These are phyloP conservation scores for Polylopha cassiicola DNA, from an alignment of 2,888 invertebrate genomes.

Conservation along the genomic window DNA sequence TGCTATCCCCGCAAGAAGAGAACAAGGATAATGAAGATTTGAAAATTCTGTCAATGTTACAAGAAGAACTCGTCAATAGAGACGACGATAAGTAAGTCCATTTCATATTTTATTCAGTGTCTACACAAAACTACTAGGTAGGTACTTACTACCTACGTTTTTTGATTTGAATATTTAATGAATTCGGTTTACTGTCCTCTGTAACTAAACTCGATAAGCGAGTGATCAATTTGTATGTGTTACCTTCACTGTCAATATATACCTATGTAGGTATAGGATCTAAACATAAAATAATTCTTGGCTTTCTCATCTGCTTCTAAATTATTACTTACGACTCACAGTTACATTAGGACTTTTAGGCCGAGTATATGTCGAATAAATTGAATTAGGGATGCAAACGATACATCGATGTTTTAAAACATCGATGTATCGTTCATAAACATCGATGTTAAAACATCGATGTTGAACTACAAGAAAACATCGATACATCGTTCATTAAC, in stretches of 20 bases:
- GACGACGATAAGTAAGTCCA: conserved; percentile 86
- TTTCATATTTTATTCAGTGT: conserved; percentile 19
- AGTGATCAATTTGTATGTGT: conserved; percentile 10
- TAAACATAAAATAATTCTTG: too few species aligned
- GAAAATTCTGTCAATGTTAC: conserved; percentile 85
- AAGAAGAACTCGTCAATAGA: conserved; percentile 89
- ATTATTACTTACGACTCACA: conserved; percentile 7
- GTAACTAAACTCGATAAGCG: not conserved
- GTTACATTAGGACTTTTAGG: not conserved
- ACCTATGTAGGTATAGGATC: not conserved
- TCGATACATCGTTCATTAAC: too few species aligned
- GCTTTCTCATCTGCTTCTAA: conserved; percentile 22
- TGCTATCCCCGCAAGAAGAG: conserved; percentile 68
- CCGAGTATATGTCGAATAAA: too few species aligned
- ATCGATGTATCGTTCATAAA: too few species aligned
- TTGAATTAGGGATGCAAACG: too few species aligned
- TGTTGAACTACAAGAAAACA: too few species aligned
- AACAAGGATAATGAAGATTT: conserved; percentile 80
- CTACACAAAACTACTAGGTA: too few species aligned
- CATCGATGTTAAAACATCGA: too few species aligned
- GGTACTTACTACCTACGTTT: not conserved
- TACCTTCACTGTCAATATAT: conserved; percentile 12
- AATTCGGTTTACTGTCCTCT: conserved; percentile 2
- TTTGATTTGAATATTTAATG: conserved; percentile 11
- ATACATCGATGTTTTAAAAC: too few species aligned